Conservation (phyloP, 1,140 invertebrate genomes). For the Spodoptera litura region DNA sequence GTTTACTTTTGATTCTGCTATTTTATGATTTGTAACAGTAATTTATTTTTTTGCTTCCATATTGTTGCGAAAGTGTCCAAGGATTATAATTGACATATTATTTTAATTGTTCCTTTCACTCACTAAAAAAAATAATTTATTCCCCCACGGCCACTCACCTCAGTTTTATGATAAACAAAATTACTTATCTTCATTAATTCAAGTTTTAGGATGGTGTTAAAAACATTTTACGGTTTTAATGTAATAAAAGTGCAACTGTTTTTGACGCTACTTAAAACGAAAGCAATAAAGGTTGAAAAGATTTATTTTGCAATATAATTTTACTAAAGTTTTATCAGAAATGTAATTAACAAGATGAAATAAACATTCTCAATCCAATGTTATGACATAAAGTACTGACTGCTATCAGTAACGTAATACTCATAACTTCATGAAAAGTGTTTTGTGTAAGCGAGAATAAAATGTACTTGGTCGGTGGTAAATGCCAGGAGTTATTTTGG, state of each 20-base stretch:
- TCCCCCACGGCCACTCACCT: constrained; percentile 6
- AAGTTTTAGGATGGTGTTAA: constrained; percentile 8
- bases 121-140: not conserved
- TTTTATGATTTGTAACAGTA: not conserved
- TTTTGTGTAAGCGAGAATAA: constrained; percentile 19
- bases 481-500: constrained; percentile 22
- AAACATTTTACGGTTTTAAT: constrained; percentile 11
- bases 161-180: constrained; percentile 32
- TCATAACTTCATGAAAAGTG: constrained; percentile 16
- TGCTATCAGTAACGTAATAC: constrained; percentile 21
- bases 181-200: constrained; percentile 41
- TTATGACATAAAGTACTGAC: constrained; percentile 10
- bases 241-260: constrained; percentile 13
- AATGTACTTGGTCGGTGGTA: not conserved
- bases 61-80: not conserved
- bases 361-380: not conserved
- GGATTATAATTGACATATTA: too few species aligned
- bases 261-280: constrained; percentile 13
- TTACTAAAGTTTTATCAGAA: not conserved
- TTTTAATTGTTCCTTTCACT: not conserved
- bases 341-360: constrained; percentile 6
- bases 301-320: constrained; percentile 26
- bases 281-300: constrained; percentile 16
- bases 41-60: not conserved
- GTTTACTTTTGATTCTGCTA: not conserved